phyloP scores from a whole-genome alignment of 2,113 vertebrate genomes.

The Alectura lathami region DNA sequence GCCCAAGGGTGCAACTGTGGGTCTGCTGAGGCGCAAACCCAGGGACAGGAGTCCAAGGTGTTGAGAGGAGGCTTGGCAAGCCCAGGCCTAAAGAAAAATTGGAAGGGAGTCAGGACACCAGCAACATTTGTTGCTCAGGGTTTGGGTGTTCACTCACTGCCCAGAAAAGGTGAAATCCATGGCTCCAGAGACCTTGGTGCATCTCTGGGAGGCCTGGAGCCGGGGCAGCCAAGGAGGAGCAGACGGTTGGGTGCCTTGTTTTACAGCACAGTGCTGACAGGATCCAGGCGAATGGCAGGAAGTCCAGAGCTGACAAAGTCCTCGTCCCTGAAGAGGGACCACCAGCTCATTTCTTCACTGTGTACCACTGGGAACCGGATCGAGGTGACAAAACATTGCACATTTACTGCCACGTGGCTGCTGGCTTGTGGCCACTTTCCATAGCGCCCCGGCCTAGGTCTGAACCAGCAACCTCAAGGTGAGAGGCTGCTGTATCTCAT shows the following conservation, averaged over 20 bases:
- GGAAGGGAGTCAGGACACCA: not conserved
- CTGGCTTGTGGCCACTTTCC: slow-evolving; percentile 1
- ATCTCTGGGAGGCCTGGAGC: not conserved
- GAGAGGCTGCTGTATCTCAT: slow-evolving; percentile 23
- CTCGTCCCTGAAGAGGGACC: not conserved
- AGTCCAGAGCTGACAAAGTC: not conserved
- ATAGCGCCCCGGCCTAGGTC: not conserved
- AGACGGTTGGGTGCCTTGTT: accelerated
- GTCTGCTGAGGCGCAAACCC: not conserved
- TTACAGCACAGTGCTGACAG: not conserved
- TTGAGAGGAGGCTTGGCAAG: not conserved
- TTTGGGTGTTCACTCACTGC: not conserved
- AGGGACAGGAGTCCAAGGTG: not conserved
- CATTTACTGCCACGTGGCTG: not conserved
- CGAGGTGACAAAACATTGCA: not conserved
- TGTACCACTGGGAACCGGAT: not conserved
- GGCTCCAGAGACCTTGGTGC: not conserved
- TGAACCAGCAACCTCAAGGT: slow-evolving; percentile 33
- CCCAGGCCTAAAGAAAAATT: not conserved
- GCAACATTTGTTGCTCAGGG: accelerated
- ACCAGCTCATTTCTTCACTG: not conserved
- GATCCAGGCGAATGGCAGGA: accelerated
- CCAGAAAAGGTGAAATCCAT: not conserved
- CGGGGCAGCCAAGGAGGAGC: not conserved
- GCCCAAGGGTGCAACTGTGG: not conserved